Percentiles rank a stretch among this genome's conserved stretches.
Evolutionary conservation across 2,113 vertebrate species (phyloP).

Genomic region (Indicator maculatus): DNA sequence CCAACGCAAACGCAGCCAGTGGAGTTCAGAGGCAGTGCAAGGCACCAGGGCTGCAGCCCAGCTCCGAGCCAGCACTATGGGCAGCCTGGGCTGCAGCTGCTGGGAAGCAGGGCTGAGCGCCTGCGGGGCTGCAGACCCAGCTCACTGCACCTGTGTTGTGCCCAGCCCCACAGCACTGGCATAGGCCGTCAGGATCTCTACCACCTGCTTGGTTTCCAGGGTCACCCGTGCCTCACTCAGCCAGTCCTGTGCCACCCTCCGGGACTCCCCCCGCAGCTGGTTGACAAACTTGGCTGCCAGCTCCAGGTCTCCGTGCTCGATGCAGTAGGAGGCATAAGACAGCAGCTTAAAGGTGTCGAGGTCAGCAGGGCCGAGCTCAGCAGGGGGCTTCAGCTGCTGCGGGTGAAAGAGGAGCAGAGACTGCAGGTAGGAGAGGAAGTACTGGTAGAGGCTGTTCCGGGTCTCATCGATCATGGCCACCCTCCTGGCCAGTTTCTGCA

Average conservation of each 20-base stretch:
- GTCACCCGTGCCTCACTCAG: slow-evolving; percentile 90
- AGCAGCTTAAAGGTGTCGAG: slow-evolving; percentile 91
- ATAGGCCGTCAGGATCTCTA: slow-evolving; percentile 89
- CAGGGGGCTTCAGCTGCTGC: slow-evolving; percentile 82
- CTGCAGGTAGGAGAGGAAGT: slow-evolving; percentile 95
- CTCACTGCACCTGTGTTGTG: slow-evolving; percentile 85
- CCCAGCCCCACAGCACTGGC: slow-evolving; percentile 93
- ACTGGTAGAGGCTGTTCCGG: slow-evolving; percentile 93
- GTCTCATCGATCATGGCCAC: slow-evolving; percentile 95
- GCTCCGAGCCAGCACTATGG: neutral
- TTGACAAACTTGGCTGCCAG: slow-evolving; percentile 94
- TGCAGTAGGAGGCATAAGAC: slow-evolving; percentile 90
- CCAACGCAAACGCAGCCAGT: slow-evolving; percentile 48
- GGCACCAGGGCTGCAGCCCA: neutral
- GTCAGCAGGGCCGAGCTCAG: slow-evolving; percentile 82
- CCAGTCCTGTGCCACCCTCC: slow-evolving; percentile 93
- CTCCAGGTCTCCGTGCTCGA: slow-evolving; percentile 94
- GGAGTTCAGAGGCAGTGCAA: slow-evolving; percentile 59
- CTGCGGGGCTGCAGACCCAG: neutral
- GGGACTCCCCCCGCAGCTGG: slow-evolving; percentile 89
- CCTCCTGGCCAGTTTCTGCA: slow-evolving; percentile 85
- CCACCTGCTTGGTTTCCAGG: slow-evolving; percentile 91
- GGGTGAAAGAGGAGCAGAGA: slow-evolving; percentile 87
- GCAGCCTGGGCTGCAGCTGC: neutral
- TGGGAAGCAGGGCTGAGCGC: neutral